A percentile compares a stretch with the other conserved stretches of the same genome.
Conservation (phyloP, 2,888 invertebrate species). For the Lumbricus terrestris region DNA sequence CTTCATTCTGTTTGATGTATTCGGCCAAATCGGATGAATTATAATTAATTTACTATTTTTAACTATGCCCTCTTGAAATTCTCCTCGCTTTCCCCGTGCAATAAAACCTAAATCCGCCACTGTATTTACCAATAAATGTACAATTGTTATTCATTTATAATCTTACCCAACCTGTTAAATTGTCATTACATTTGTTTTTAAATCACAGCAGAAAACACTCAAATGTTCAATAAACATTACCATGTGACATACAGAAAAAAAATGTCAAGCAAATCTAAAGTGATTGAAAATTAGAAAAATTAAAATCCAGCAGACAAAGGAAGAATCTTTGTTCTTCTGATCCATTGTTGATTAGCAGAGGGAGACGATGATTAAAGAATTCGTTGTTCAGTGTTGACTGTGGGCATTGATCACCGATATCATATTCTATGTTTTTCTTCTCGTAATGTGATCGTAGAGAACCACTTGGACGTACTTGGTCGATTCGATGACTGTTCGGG, state of each 20-base stretch:
- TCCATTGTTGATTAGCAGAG: neutral
- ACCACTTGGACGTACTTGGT: slow-evolving; percentile 73
- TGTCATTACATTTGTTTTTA: neutral
- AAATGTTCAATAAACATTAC: neutral
- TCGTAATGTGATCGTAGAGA: slow-evolving; percentile 74
- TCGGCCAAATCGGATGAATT: too few species aligned
- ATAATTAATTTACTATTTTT: too few species aligned
- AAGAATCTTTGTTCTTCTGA: neutral
- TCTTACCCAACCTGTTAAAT: neutral
- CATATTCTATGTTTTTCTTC: slow-evolving; percentile 55
- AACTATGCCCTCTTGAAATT: too few species aligned
- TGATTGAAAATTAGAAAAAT: neutral
- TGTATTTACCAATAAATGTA: neutral
- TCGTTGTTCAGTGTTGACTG: neutral
- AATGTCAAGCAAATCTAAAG: neutral
- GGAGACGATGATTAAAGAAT: neutral
- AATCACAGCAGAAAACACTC: neutral
- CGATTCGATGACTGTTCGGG: slow-evolving; percentile 67
- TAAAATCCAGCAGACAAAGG: neutral
- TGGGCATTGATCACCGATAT: neutral
- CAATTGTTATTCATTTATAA: neutral
- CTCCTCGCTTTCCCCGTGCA: too few species aligned
- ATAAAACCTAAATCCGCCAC: too few species aligned
- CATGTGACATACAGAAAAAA: neutral
- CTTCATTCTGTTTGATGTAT: too few species aligned